These are phyloP conservation scores for Brachirus orientalis DNA, from an alignment of 2,113 vertebrate genomes.

Conservation along the genomic window DNA sequence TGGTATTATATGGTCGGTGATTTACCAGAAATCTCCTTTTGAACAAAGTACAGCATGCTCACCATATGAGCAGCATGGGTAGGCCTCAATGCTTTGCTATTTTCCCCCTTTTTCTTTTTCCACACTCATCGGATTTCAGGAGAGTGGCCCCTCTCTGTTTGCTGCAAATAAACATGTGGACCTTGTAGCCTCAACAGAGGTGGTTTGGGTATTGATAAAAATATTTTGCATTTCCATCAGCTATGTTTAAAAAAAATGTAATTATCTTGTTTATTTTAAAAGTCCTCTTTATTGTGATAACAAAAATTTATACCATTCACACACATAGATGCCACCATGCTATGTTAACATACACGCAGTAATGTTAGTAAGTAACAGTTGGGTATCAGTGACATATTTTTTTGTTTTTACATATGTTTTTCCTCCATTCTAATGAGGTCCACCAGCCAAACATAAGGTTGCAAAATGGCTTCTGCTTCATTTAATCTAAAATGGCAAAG, in stretches of 20 bases:
- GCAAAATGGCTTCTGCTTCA: slow-evolving; percentile 74
- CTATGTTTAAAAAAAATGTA: slow-evolving; percentile 11
- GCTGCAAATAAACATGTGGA: slow-evolving; percentile 83
- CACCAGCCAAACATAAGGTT: slow-evolving; percentile 58
- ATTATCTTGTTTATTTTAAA: slow-evolving; percentile 4
- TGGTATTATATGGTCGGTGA: slow-evolving; percentile 8
- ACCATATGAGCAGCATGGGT: slow-evolving; percentile 77
- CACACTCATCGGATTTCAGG: slow-evolving; percentile 88
- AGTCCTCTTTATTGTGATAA: slow-evolving; percentile 2
- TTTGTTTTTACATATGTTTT: slow-evolving; percentile 68
- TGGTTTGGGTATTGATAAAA: slow-evolving; percentile 60
- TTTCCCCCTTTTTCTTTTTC: slow-evolving; percentile 78
- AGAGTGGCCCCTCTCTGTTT: slow-evolving; percentile 84
- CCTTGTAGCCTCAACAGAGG: slow-evolving; percentile 75
- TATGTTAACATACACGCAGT: slow-evolving; percentile 26
- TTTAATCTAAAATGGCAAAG: slow-evolving; percentile 75
- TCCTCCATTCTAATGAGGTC: slow-evolving; percentile 72
- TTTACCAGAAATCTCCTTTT: slow-evolving; percentile 29
- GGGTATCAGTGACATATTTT: slow-evolving; percentile 51
- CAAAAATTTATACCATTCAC: background rate
- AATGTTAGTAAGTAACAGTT: slow-evolving; percentile 30
- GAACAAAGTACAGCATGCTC: slow-evolving; percentile 30
- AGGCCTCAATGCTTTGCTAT: slow-evolving; percentile 72
- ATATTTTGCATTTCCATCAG: slow-evolving; percentile 25
- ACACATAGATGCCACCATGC: background rate